Evolutionary conservation across 1,140 invertebrate species (phyloP).

Genomic region (Lordiphosa collinella): DNA sequence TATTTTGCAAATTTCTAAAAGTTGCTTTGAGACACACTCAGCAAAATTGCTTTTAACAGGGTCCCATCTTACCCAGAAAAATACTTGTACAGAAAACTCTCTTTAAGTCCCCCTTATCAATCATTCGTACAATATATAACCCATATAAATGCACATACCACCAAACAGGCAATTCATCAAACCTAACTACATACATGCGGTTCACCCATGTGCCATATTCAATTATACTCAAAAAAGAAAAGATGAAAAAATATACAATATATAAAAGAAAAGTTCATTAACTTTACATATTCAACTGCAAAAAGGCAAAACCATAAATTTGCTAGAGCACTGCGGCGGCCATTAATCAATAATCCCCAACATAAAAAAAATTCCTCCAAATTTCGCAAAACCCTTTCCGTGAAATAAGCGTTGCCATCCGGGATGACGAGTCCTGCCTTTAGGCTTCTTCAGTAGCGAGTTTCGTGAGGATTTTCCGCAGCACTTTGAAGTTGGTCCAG

Average conservation of each 20-base stretch:
- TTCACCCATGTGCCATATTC: slow-evolving; percentile 26
- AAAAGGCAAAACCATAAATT: slow-evolving; percentile 30
- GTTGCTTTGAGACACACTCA: too few species aligned
- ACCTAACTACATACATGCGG: slow-evolving; percentile 25
- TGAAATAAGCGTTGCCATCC: not conserved
- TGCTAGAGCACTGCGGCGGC: slow-evolving; percentile 24
- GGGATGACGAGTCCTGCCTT: not conserved
- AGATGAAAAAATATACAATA: too few species aligned
- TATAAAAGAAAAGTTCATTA: slow-evolving; percentile 32
- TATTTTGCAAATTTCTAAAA: too few species aligned
- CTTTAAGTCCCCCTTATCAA: slow-evolving; percentile 30
- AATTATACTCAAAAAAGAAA: slow-evolving; percentile 41
- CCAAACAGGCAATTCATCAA: slow-evolving; percentile 17
- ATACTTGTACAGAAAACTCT: too few species aligned
- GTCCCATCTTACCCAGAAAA: too few species aligned
- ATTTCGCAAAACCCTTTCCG: not conserved
- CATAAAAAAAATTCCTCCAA: not conserved
- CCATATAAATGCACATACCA: not conserved
- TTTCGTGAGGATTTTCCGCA: slow-evolving; percentile 1
- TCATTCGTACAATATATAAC: slow-evolving; percentile 19
- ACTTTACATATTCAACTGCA: slow-evolving; percentile 13
- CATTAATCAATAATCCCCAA: slow-evolving; percentile 35
- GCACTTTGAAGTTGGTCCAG: slow-evolving; percentile 12
- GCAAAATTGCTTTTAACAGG: too few species aligned
- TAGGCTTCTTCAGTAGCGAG: not conserved